Evolutionary conservation across 2,888 invertebrate species (phyloP), one percentile per base, ranked within the genome.

Genomic region (Tribolium freemani): DNA sequence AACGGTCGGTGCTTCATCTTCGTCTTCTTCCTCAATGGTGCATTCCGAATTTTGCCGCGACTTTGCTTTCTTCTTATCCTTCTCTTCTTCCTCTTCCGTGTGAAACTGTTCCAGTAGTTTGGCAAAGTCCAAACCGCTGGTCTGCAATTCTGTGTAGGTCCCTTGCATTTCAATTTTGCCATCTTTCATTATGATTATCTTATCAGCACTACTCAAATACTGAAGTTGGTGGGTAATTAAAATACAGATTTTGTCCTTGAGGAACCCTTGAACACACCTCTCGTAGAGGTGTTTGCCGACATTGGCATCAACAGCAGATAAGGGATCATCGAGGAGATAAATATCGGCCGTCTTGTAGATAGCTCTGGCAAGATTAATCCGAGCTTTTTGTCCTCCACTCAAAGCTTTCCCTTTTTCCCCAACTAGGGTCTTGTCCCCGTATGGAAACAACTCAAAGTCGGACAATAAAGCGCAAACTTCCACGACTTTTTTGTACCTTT

Each of bases 301-400:
- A 73, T 91, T 91, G 0, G 93, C 89, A 81, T 96, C 96, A 0
- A 95, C 94, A 0, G 95, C 94, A 21, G 94, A 94, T 30, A 95
- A 85, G 0, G 95, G 95, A 84, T 96, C 95, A 80, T 96, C 95
- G 56, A 95, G 84, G 21, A 95, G 87, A 81, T 94, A 95, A 50
- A 95, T 89, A 79, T 95, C 94, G 0, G 94, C 93, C 77, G 92
- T 89, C 78, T 91, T 91, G 81, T 95, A 95, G 58, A 95, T 88
- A 5, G 93, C 91, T 79, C 95, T 88, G 0, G 94, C 94, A 58
- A 96, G 87, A 84, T 93, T 94, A 30, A 96, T 91, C 75, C 96
- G 89, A 0, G 95, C 95, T 83, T 91, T 91, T 86, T 96, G 96
- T n/a, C 95, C 95, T 3, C 96, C 96, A 50, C 94, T 94, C 9